Evolutionary conservation across 1,140 invertebrate genomes (phyloP).

Genomic region (Drosophila paulistorum): DNA sequence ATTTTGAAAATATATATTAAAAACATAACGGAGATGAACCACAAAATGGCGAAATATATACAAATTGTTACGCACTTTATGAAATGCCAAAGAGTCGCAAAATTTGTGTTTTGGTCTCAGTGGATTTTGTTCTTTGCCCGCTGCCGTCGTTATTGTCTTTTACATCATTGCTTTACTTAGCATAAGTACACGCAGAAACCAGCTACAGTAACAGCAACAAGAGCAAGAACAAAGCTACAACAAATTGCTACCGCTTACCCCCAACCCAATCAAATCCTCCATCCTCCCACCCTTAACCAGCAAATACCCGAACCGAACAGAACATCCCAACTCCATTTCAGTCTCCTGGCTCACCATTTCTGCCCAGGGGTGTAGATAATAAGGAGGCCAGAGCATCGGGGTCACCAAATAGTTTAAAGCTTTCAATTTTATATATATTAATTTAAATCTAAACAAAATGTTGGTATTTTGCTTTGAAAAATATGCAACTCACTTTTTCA

Average conservation of each 20-base stretch:
- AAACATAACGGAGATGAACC: conserved; percentile 49
- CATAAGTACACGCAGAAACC: conserved; percentile 71
- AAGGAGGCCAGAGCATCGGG: neutral
- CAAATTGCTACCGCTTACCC: conserved; percentile 58
- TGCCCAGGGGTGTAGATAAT: neutral
- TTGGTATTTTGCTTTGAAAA: neutral
- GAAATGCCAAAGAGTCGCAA: conserved; percentile 62
- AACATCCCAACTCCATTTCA: conserved; percentile 7
- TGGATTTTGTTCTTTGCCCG: conserved; percentile 44
- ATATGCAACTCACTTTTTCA: neutral
- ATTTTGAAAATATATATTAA: conserved; percentile 47
- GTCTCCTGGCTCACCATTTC: neutral
- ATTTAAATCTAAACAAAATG: neutral
- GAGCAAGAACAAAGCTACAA: conserved; percentile 42
- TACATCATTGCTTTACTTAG: conserved; percentile 81
- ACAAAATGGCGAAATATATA: conserved; percentile 51
- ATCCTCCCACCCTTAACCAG: neutral
- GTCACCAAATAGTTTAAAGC: neutral
- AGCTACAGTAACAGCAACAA: conserved; percentile 39
- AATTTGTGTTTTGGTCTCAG: conserved; percentile 61
- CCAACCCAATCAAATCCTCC: conserved; percentile 1
- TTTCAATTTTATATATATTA: too few relatives aligned
- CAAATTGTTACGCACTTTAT: conserved; percentile 76
- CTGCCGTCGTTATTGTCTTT: conserved; percentile 68
- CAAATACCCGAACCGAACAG: neutral